A percentile compares a stretch with the other conserved stretches of the same genome.
These are phyloP conservation scores for Cremastobaeus sp. DNA, from an alignment of 2,888 invertebrate species.

Conservation along the genomic window DNA sequence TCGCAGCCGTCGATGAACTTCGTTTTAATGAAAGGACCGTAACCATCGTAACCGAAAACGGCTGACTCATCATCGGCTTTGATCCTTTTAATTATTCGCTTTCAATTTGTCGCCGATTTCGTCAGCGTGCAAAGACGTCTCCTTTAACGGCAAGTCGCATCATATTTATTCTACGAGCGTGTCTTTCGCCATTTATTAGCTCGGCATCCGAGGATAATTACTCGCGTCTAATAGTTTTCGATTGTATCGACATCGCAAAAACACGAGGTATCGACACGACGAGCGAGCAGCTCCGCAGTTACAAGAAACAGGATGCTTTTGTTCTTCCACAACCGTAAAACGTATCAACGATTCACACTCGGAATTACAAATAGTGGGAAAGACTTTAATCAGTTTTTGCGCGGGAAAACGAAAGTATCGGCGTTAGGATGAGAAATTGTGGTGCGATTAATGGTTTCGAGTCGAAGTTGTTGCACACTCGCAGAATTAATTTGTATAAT, in stretches of 20 bases:
- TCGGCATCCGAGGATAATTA: constrained; percentile 25
- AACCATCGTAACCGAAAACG: constrained; percentile 10
- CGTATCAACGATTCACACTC: constrained; percentile 27
- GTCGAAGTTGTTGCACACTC: background rate
- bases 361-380: constrained; percentile 36
- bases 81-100: constrained; percentile 52
- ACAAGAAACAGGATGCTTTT: background rate
- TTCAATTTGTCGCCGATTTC: constrained; percentile 54
- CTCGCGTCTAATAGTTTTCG: constrained; percentile 25
- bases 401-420: constrained; percentile 4
- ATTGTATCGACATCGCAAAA: constrained; percentile 36
- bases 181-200: constrained; percentile 30
- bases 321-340: constrained; percentile 34
- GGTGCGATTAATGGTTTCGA: constrained; percentile 2
- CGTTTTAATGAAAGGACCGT: constrained; percentile 19
- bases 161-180: constrained; percentile 26
- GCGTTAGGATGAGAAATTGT: constrained; percentile 24
- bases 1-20: constrained; percentile 11
- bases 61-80: constrained; percentile 37
- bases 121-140: constrained; percentile 25
- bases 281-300: background rate
- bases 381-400: constrained; percentile 40
- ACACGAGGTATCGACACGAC: constrained; percentile 1
- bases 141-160: constrained; percentile 42
- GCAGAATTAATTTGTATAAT: background rate